A percentile compares a stretch with the other conserved stretches of the same genome.
Evolutionary conservation across 2,113 vertebrate species (phyloP).

Genomic region (Tachysurus fulvidraco): DNA sequence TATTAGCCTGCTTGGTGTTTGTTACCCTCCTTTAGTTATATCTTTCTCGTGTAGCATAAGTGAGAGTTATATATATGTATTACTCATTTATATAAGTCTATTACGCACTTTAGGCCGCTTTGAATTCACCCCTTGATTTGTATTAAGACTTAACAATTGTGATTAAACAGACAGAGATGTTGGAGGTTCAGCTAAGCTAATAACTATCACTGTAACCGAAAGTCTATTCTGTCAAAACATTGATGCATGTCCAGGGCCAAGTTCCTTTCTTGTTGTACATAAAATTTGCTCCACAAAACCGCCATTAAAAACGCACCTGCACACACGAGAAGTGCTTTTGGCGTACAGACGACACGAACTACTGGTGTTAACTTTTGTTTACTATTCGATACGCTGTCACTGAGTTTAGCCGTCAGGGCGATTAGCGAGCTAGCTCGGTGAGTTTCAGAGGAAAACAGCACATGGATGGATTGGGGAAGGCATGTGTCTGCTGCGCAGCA

Average conservation of each 20-base stretch:
- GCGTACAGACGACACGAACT: too few relatives aligned
- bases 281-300: background rate
- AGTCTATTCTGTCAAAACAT: slow-evolving; percentile 44
- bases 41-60: background rate
- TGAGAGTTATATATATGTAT: background rate
- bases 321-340: background rate
- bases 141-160: background rate
- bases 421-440: slow-evolving; percentile 27
- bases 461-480: slow-evolving; percentile 51
- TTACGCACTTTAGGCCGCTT: background rate
- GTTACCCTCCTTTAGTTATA: background rate
- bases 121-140: too few relatives aligned
- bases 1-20: background rate
- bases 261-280: background rate
- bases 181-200: too few relatives aligned
- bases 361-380: too few relatives aligned
- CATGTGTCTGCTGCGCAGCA: slow-evolving; percentile 52
- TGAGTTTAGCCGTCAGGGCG: background rate
- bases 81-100: background rate
- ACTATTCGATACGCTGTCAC: background rate
- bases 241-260: background rate
- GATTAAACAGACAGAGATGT: too few relatives aligned
- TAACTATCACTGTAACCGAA: background rate
- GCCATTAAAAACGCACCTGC: slow-evolving; percentile 7
- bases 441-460: slow-evolving; percentile 51